A percentile compares a stretch with the other conserved stretches of the same genome.
Conservation (phyloP, 2,888 invertebrate genomes). For the Euphydryas editha region DNA sequence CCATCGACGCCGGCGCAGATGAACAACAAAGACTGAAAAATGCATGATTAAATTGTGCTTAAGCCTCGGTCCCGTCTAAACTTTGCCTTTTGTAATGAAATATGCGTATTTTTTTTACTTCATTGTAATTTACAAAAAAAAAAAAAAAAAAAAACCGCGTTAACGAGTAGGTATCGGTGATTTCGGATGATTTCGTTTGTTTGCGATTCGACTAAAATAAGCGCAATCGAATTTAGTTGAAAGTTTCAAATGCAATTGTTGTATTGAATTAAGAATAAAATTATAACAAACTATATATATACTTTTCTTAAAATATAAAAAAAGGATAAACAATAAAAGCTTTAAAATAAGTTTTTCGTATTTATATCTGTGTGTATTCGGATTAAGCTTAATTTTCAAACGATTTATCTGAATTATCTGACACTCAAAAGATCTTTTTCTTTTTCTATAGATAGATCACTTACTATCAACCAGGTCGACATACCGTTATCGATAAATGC, state of each 20-base stretch:
- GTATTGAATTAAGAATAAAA: too few relatives aligned
- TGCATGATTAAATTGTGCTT: constrained; percentile 20
- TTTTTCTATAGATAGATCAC: not conserved
- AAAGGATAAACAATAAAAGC: too few relatives aligned
- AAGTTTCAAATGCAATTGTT: too few relatives aligned
- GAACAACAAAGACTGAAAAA: constrained; percentile 42
- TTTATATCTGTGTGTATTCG: too few relatives aligned
- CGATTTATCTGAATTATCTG: too few relatives aligned
- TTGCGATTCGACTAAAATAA: not conserved
- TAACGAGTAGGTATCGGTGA: not conserved
- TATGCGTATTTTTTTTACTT: constrained; percentile 6
- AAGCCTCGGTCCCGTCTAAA: constrained; percentile 9
- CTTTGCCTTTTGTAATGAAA: constrained; percentile 13
- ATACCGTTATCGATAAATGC: constrained; percentile 13
- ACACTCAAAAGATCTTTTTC: too few relatives aligned
- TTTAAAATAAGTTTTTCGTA: too few relatives aligned
- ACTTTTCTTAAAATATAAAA: too few relatives aligned
- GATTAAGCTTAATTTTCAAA: too few relatives aligned
- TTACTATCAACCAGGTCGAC: not conserved
- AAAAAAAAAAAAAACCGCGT: not conserved
- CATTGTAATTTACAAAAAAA: constrained; percentile 1
- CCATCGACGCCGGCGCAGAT: constrained; percentile 54
- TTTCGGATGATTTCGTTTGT: not conserved
- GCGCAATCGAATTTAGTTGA: too few relatives aligned
- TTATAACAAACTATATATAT: too few relatives aligned